Evolutionary conservation across 2,797 vertebrate genomes (phyloP), one percentile per base, ranked within the genome.

Genomic region (Moxostoma hubbsi): DNA sequence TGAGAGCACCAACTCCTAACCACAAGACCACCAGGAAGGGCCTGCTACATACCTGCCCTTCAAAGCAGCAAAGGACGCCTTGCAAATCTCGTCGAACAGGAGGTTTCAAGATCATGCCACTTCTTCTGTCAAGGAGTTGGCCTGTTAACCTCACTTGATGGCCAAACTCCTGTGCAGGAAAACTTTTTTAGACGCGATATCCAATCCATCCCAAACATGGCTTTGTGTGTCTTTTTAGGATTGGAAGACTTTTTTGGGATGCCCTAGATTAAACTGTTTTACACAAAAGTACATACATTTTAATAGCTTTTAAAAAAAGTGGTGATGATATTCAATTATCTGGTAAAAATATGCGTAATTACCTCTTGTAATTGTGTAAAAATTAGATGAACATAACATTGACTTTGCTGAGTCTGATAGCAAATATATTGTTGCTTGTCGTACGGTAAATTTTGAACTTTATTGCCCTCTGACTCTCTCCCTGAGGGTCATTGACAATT

Each of bases 71-170:
- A 24, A 24, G 24, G 24, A 24, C 24, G 24, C 36, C 36, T 36
- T 36, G 36, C 36, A 36, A 36, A 36, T 4, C 36, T 36, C 2
- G 36, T 36, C 36, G 36, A 36, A 36, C 36, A 36, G 36, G 36
- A 36, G 4, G 36, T 4, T 36, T 36, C 3, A 36, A 4, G 4
- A 4, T 73, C 6, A 7, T 73, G 57, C 43, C 55, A 61, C 45
- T 61, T 71, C 7, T 71, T 45, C 8, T 58, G 69, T 46, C 54
- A 2, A 46, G 69, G 69, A 46, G 36, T 24, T 43, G 69, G n/a
- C 54, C 53, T 72, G 36, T 72, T 72, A 10, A 53, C 69, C 7
- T 57, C 36, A 72, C 45, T 63, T 63, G 61, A 45, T n/a, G 68
- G 51, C 68, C 68, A 71, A 45, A 45, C 24, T 13, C 68, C 68